Percentiles rank a stretch among this genome's conserved stretches.
These are phyloP conservation scores for Camponotus floridanus DNA, from an alignment of 1,140 invertebrate genomes.

Conservation along the genomic window DNA sequence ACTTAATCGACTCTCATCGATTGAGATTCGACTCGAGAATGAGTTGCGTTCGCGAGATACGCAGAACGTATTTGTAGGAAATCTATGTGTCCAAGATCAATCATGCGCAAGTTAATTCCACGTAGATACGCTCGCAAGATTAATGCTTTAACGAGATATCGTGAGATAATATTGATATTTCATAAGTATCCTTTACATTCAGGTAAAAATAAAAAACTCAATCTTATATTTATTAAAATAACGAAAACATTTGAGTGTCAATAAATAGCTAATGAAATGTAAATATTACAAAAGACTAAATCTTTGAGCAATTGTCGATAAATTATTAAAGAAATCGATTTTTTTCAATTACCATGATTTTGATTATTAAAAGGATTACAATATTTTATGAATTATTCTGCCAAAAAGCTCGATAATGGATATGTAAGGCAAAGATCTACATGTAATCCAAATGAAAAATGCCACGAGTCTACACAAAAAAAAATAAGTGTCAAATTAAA, in stretches of 20 bases:
- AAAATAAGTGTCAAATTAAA: too few species aligned
- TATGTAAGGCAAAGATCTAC: conserved; percentile 35
- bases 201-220: conserved; percentile 16
- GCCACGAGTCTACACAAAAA: conserved; percentile 29
- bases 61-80: conserved; percentile 36
- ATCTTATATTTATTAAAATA: background rate
- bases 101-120: conserved; percentile 40
- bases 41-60: conserved; percentile 47
- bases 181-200: background rate
- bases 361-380: background rate
- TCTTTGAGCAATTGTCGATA: background rate
- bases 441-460: conserved; percentile 43
- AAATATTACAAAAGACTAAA: background rate
- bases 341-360: conserved; percentile 23
- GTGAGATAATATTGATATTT: conserved; percentile 42
- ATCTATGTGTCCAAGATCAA: conserved; percentile 48
- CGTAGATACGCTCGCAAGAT: conserved; percentile 40
- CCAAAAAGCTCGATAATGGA: conserved; percentile 60
- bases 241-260: background rate
- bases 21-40: conserved; percentile 56
- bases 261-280: conserved; percentile 6
- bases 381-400: conserved; percentile 10
- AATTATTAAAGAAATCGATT: conserved; percentile 1
- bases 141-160: conserved; percentile 50
- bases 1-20: conserved; percentile 33